Evolutionary conservation across 2,113 vertebrate genomes (phyloP).

Genomic region (zebrafish (Danio rerio)): DNA sequence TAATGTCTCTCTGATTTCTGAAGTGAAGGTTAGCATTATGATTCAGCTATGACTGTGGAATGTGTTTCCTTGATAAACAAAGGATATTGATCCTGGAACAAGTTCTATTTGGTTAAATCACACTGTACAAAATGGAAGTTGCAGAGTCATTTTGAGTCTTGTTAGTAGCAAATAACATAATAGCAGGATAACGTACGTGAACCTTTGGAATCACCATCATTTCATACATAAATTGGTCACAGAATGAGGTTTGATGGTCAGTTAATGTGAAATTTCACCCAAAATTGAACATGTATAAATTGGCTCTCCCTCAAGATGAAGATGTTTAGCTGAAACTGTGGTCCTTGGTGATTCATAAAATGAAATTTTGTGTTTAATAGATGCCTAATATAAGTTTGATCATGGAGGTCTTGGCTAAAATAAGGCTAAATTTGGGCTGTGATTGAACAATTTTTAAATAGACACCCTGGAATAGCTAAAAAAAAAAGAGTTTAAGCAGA

Average conservation of each 20-base stretch:
- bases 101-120: not conserved
- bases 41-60: not conserved
- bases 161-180: not conserved
- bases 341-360: too few relatives aligned
- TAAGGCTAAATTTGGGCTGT: too few relatives aligned
- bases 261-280: not conserved
- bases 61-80: conserved; percentile 10
- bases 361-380: too few relatives aligned
- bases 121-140: not conserved
- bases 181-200: not conserved
- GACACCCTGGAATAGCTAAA: too few relatives aligned
- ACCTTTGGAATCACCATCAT: not conserved
- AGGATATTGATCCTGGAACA: not conserved
- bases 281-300: too few relatives aligned
- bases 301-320: too few relatives aligned
- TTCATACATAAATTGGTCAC: not conserved
- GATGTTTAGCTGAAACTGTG: too few relatives aligned
- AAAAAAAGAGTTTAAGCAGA: too few relatives aligned
- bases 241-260: not conserved
- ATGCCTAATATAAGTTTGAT: too few relatives aligned
- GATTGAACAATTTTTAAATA: too few relatives aligned
- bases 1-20: not conserved
- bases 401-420: too few relatives aligned
- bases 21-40: not conserved
- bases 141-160: too few relatives aligned